A percentile compares a stretch with the other conserved stretches of the same genome.
phyloP scores from a whole-genome alignment of 2,888 invertebrate genomes.

The Caenorhabditis afra region DNA sequence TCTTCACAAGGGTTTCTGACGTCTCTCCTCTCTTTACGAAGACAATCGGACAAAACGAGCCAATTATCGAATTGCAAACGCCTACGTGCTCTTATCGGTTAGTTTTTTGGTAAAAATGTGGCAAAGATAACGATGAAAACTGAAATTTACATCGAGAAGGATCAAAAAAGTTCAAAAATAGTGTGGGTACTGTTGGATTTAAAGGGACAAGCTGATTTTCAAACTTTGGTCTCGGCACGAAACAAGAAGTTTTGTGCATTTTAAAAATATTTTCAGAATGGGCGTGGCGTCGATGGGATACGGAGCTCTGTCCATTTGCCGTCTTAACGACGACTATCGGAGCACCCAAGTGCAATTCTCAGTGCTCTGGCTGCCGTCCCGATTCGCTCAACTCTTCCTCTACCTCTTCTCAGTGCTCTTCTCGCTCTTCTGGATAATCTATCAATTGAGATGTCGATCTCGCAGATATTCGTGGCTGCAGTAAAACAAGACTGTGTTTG shows the following conservation, averaged over 20 bases:
- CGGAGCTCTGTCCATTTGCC: conserved; percentile 82
- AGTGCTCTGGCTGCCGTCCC: conserved; percentile 63
- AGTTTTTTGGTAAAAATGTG: conserved; percentile 7
- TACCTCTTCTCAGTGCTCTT: conserved; percentile 44
- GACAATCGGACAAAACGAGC: conserved; percentile 53
- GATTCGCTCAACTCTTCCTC: conserved; percentile 59
- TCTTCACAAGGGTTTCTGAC: conserved; percentile 29
- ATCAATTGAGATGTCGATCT: conserved; percentile 34
- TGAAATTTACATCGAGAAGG: too few relatives aligned
- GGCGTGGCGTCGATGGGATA: conserved; percentile 91
- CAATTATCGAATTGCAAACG: conserved; percentile 61
- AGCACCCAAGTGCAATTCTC: conserved; percentile 48
- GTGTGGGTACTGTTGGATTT: not conserved
- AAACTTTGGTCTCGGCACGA: conserved; percentile 14
- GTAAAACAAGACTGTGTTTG: conserved; percentile 15
- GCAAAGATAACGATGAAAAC: conserved; percentile 2
- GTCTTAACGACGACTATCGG: conserved; percentile 26
- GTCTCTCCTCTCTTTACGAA: conserved; percentile 43
- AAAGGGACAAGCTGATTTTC: conserved; percentile 13
- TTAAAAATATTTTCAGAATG: conserved; percentile 87
- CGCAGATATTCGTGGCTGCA: conserved; percentile 47
- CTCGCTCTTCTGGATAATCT: conserved; percentile 41
- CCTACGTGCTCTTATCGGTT: conserved; percentile 71
- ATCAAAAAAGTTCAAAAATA: not conserved
- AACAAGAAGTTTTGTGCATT: not conserved